Evolutionary conservation across 2,113 vertebrate species (phyloP).

Genomic region (Lipophrys pholis): DNA sequence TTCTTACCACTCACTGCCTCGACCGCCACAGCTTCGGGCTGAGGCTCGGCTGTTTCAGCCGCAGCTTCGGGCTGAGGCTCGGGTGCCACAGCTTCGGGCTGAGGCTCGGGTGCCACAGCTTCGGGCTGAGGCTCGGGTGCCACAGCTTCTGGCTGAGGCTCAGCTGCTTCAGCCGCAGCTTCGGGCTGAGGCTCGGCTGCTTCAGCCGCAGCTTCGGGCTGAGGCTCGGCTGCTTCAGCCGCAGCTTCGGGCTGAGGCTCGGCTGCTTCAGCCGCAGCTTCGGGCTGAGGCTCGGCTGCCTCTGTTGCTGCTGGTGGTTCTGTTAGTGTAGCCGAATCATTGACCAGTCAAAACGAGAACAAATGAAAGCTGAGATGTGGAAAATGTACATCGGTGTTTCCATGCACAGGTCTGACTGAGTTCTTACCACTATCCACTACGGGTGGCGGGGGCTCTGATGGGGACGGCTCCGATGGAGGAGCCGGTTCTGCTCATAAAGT

Average conservation of each 20-base stretch:
- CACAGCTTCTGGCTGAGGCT: slow-evolving; percentile 23
- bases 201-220: slow-evolving; percentile 41
- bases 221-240: slow-evolving; percentile 43
- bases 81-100: too few species aligned
- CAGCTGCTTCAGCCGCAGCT: slow-evolving; percentile 31
- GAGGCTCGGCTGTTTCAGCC: too few species aligned
- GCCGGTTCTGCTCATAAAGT: slow-evolving; percentile 43
- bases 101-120: too few species aligned
- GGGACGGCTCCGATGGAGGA: slow-evolving; percentile 32
- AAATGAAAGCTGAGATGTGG: slow-evolving; percentile 2
- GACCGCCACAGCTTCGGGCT: too few species aligned
- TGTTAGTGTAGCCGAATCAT: slow-evolving; percentile 54
- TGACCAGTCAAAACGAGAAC: slow-evolving; percentile 15
- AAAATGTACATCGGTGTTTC: slow-evolving; percentile 7
- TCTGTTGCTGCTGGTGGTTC: slow-evolving; percentile 43
- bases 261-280: slow-evolving; percentile 28
- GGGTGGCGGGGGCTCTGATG: slow-evolving; percentile 39
- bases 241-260: slow-evolving; percentile 13
- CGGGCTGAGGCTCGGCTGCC: not conserved
- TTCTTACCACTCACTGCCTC: slow-evolving; percentile 71
- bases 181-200: slow-evolving; percentile 46
- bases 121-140: not conserved
- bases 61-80: too few species aligned
- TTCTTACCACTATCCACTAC: slow-evolving; percentile 62
- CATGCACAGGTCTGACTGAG: slow-evolving; percentile 27